Base-by-base conservation (phyloP, 2,113 vertebrate genomes). In the Parus major region DNA sequence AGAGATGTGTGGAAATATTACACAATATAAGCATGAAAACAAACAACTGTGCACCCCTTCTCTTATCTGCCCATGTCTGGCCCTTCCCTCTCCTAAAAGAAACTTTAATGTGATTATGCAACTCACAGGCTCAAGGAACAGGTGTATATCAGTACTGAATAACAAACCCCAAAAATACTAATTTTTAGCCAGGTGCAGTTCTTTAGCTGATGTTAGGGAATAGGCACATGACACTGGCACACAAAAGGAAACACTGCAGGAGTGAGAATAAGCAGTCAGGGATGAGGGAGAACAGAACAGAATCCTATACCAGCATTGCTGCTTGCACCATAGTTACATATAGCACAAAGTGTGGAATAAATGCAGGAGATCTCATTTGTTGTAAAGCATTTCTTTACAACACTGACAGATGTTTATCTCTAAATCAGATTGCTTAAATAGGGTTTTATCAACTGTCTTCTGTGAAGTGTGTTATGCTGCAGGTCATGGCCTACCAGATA, bases 401-500 rank as follows among this genome's bases (percentile, higher is more conserved):
- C 35, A 44, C 2, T 59, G 50, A 53, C 36, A 90, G 33, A 53
- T 23, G 21, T 71, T 89, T 55, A 59, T 55, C 81, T 70, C 41
- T 65, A 89, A 35, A 82, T 35, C 35, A 56, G 24, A 28, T 25
- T 52, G 10, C 24, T 31, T 44, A 82, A 81, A 91, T 5, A 68
- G 14, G 16, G 11, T 71, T 71, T 64, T 68, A 76, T 20, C 27
- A 76, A 15, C 52, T 68, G 18, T 15, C 60, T 84, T 46, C 35
- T 33, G 20, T 0, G 0, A 29, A 79, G 12, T 3, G 4, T 8
- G 18, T 59, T 81, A 82, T 2, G 3, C 25, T 39, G 27, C 9
- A 27, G 52, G 47, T 63, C 63, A 61, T 10, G 42, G 31, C 73
- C 64, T 77, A 63, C 33, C 60, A 86, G 29, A 47, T 79, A 95